Evolutionary conservation across 1,140 invertebrate species (phyloP), one percentile per base, ranked within the genome.

Genomic region (Scylla paramamosain): DNA sequence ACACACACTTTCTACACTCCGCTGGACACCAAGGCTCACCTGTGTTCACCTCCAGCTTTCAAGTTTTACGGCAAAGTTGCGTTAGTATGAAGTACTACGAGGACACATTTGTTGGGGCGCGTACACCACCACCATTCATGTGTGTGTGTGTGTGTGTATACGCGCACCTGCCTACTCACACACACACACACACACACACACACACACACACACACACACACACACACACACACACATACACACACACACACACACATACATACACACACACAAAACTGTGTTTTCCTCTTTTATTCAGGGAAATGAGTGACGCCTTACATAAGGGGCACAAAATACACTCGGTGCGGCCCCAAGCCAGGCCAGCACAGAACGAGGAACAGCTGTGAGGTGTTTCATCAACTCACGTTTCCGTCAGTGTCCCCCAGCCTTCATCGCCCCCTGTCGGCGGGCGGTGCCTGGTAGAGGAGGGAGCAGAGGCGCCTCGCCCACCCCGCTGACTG

Each of bases 381-480:
- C 48, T 91, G 89, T 59, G 89, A 90, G 20, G 48, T 48, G 48
- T 90, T 90, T 48, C 88, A 87, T 87, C 45, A 77, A 91, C 90
- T 77, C 67, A 91, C 90, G 32, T 91, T 91, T 77, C 59, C 52
- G 90, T 77, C 90, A 77, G 90, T 77, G 59, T 59, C 67, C 29
- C 59, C 90, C 90, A 91, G 84, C 39, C 39, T 32, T 59, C 90
- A 77, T 77, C 90, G 48, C 48, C n/a, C 59, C 32, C 28, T 59
- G 89, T 29, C 48, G 48, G 46, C 46, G 86, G 31, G 14, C 39
- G 28, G 28, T 32, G 86, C 86, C 89, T 59, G 89, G 45, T 4
- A n/a, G 45, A 46, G n/a, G 87, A 28, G 89, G 89, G 89, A 59
- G 59, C 46, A 48, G 32, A 52, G 46, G 46, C 25, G 88, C 29